Conservation (phyloP, 2,888 invertebrate species). For the Drosophila colorata region DNA sequence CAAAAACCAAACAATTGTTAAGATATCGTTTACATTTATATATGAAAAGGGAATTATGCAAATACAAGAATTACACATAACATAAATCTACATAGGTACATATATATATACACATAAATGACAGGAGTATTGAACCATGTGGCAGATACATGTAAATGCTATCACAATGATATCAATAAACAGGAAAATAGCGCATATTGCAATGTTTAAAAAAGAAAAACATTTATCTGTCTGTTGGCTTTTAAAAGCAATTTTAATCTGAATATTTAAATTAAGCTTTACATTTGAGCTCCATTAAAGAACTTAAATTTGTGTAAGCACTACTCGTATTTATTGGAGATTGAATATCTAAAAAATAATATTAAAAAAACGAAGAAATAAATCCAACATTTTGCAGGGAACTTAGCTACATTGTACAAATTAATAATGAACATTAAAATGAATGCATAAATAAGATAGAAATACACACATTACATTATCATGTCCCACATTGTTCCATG, state of each 20-base stretch:
- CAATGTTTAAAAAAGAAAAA: neutral
- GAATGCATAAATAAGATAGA: constrained; percentile 10
- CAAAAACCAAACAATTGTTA: constrained; percentile 26
- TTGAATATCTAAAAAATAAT: too few species aligned
- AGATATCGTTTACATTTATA: constrained; percentile 55
- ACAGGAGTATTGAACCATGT: neutral
- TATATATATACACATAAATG: neutral
- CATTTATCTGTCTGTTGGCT: too few species aligned
- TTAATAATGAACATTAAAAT: neutral
- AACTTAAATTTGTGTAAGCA: too few species aligned
- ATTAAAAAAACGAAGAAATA: too few species aligned
- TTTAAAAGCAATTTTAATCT: too few species aligned
- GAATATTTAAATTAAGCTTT: too few species aligned
- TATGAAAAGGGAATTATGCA: constrained; percentile 62
- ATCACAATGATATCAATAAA: neutral
- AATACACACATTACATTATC: constrained; percentile 22
- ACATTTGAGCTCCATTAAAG: too few species aligned
- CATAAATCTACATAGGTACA: neutral
- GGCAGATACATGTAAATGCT: neutral
- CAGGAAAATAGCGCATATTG: neutral
- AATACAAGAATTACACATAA: constrained; percentile 34
- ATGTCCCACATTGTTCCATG: constrained; percentile 40
- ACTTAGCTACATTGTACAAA: neutral
- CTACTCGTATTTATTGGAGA: too few species aligned
- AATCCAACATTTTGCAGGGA: too few species aligned